These are phyloP conservation scores for Merodon equestris DNA, from an alignment of 2,888 invertebrate species.

Conservation along the genomic window DNA sequence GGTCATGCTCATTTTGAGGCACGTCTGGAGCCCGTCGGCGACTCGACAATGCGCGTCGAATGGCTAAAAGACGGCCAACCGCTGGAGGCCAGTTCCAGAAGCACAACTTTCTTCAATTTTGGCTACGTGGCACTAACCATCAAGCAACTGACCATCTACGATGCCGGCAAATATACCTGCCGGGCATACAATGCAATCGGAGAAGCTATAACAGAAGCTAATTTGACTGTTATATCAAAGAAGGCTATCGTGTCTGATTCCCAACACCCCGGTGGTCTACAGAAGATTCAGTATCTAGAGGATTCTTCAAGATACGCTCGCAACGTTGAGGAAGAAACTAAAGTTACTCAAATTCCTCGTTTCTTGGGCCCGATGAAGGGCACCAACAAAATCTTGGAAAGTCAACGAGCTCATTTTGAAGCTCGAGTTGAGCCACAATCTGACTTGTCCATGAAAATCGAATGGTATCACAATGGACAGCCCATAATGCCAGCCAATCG, in stretches of 20 bases:
- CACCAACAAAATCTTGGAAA: constrained; percentile 95
- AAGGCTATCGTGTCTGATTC: constrained; percentile 93
- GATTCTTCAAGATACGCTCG: constrained; percentile 87
- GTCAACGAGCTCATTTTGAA: constrained; percentile 96
- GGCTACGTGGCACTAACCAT: constrained; percentile 97
- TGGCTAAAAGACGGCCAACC: constrained; percentile 95
- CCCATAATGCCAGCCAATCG: constrained; percentile 93
- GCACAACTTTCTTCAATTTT: constrained; percentile 95
- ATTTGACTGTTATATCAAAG: constrained; percentile 90
- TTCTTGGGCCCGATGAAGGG: constrained; percentile 94
- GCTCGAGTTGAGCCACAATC: constrained; percentile 96
- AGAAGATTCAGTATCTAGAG: constrained; percentile 94
- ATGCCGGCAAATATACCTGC: constrained; percentile 94
- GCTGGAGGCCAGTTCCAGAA: constrained; percentile 95
- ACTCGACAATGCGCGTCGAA: constrained; percentile 92
- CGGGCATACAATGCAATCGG: constrained; percentile 92
- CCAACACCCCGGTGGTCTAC: constrained; percentile 94
- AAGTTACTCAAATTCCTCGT: constrained; percentile 88
- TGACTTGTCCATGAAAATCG: constrained; percentile 94
- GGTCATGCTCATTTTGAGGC: constrained; percentile 98
- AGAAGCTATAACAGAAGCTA: constrained; percentile 90
- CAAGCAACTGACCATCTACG: constrained; percentile 92
- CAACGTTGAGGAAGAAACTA: constrained; percentile 85
- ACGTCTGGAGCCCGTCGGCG: constrained; percentile 94
- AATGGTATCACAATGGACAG: constrained; percentile 98